Evolutionary conservation across 2,113 vertebrate species (phyloP).

Genomic region (Oryzias curvinotus): DNA sequence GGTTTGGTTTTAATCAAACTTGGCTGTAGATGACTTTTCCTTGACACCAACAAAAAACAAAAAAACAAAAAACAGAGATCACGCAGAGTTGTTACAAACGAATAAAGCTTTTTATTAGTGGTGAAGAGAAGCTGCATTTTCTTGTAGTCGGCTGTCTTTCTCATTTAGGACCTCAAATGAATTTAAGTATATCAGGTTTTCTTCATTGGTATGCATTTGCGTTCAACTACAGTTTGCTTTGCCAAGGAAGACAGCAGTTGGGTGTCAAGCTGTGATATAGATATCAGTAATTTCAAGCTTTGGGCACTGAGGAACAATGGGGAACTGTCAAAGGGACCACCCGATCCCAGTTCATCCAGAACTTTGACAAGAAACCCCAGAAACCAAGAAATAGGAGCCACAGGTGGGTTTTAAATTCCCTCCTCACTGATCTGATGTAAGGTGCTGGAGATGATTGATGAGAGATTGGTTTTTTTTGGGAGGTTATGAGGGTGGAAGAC

Average conservation of each 20-base stretch:
- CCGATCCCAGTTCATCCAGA: conserved; percentile 50
- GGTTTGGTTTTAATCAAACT: too few relatives aligned
- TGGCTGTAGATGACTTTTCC: conserved; percentile 55
- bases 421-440: conserved; percentile 19
- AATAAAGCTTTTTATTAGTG: not conserved
- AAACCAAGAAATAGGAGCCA: conserved; percentile 53
- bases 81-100: conserved; percentile 19
- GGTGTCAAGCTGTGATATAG: conserved; percentile 31
- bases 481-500: conserved; percentile 35
- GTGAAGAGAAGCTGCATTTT: not conserved
- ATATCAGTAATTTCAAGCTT: conserved; percentile 35
- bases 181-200: conserved; percentile 28
- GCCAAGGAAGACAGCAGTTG: not conserved
- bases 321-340: conserved; percentile 54
- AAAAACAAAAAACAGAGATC: conserved; percentile 17
- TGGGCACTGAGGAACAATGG: conserved; percentile 30
- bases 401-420: conserved; percentile 54
- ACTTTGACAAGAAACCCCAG: conserved; percentile 32
- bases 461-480: conserved; percentile 46
- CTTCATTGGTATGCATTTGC: not conserved
- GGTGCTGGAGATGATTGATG: conserved; percentile 66
- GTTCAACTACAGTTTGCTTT: conserved; percentile 7
- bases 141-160: not conserved
- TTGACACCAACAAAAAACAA: conserved; percentile 8
- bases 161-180: conserved; percentile 18